phyloP scores from a whole-genome alignment of 2,797 vertebrate genomes.

The Melanogrammus aeglefinus region DNA sequence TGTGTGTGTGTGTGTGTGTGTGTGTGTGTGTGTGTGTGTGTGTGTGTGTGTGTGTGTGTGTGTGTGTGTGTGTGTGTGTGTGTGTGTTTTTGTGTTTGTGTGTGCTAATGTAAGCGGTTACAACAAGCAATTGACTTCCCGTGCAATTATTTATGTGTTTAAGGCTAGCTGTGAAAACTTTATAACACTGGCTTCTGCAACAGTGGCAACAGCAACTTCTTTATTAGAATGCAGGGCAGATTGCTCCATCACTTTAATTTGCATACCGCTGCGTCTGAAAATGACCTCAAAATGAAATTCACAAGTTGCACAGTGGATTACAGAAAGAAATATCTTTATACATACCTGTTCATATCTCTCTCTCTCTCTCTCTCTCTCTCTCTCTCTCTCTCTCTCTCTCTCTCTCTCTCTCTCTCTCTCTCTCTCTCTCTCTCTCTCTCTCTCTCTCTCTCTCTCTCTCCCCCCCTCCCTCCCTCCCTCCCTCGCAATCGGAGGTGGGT shows the following conservation, averaged over 20 bases:
- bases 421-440: slow-evolving; percentile 12
- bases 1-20: too few relatives aligned
- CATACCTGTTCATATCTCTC: background rate
- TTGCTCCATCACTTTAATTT: slow-evolving; percentile 13
- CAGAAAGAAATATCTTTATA: slow-evolving; percentile 10
- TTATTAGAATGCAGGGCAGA: background rate
- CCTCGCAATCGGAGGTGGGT: too few relatives aligned
- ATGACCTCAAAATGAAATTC: slow-evolving; percentile 10
- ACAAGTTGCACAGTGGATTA: slow-evolving; percentile 5
- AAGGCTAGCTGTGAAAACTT: background rate
- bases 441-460: slow-evolving; percentile 9
- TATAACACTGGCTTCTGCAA: background rate
- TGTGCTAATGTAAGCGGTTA: too few relatives aligned
- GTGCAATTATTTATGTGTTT: too few relatives aligned
- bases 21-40: too few relatives aligned
- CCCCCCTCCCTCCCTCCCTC: too few relatives aligned
- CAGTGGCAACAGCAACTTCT: background rate
- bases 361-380: background rate
- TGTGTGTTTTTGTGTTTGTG: too few relatives aligned
- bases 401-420: too few relatives aligned
- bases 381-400: background rate
- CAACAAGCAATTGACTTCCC: too few relatives aligned
- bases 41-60: too few relatives aligned
- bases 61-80: too few relatives aligned
- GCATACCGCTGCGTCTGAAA: slow-evolving; percentile 4